A percentile compares a stretch with the other conserved stretches of the same genome.
These are phyloP conservation scores for Eupithecia dodoneata DNA, from an alignment of 2,888 invertebrate species.

Conservation along the genomic window DNA sequence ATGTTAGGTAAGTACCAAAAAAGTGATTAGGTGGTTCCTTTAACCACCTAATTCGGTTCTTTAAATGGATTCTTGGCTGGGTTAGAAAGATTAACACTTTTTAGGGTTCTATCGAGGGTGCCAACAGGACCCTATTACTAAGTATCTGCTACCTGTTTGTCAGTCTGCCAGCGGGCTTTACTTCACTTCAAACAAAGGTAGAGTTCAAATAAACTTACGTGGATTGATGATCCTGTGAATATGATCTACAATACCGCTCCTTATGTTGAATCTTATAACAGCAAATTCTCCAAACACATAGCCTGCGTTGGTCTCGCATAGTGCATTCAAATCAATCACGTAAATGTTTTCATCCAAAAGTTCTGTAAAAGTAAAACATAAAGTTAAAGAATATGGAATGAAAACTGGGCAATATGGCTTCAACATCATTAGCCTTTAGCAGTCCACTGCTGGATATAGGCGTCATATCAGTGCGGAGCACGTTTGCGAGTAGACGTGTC, in stretches of 20 bases:
- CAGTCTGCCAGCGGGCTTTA: not conserved
- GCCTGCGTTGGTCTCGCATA: slow-evolving; percentile 53
- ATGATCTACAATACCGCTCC: slow-evolving; percentile 61
- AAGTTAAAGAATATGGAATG: not conserved
- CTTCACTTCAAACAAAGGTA: not conserved
- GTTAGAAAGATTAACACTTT: too few species aligned
- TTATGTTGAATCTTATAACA: slow-evolving; percentile 65
- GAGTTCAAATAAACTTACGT: slow-evolving; percentile 52
- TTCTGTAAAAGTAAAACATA: slow-evolving; percentile 47
- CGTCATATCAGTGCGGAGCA: too few species aligned
- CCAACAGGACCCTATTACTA: not conserved
- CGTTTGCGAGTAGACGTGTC: too few species aligned
- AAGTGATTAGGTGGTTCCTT: too few species aligned
- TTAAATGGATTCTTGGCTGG: too few species aligned
- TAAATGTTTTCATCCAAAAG: slow-evolving; percentile 62
- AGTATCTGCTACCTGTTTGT: not conserved
- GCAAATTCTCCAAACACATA: slow-evolving; percentile 68
- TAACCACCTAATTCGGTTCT: too few species aligned
- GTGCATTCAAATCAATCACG: slow-evolving; percentile 71
- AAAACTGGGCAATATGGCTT: too few species aligned
- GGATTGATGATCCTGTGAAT: slow-evolving; percentile 69
- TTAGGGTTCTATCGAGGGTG: too few species aligned
- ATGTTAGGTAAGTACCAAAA: too few species aligned
- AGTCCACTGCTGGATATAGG: too few species aligned
- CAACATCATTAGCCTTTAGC: too few species aligned